Evolutionary conservation across 1,140 invertebrate species (phyloP), one percentile per base, ranked within the genome.

Genomic region (Saccostrea glomerata): DNA sequence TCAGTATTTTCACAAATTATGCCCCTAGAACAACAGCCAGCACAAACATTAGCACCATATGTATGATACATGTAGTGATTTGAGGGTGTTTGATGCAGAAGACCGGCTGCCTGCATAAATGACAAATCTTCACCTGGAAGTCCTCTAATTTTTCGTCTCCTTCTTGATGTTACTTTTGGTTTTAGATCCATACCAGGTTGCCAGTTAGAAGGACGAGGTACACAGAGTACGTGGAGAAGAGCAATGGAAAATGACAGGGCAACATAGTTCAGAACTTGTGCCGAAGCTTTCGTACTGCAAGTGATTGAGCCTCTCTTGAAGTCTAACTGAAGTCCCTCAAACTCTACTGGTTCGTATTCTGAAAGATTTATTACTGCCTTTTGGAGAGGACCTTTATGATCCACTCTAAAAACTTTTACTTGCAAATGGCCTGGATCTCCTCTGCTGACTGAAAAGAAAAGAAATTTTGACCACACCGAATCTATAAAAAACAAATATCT

Each of bases 171-270:
- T 7, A 82, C 11, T 13, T 77, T 23, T 11, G 70, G 86, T 77
- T 87, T 87, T 55, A 66, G 30, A n/a, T 40, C 11, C 40, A 70
- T 17, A 12, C 91, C 91, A 25, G 93, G 92, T 82, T 91, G 63
- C 92, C 92, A 93, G 56, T 83, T 86, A 11, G 82, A 85, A 12
- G 92, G 92, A 9, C 92, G 90, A 15, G 93, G 93, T 89, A 93
- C 92, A 86, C 93, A 93, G 5, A 94, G 90, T 20, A 94, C 93
- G 89, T 94, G 92, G 0, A 94, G 92, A 36, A 94, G 89, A 12
- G 94, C 92, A 7, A 94, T 88, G 55, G 86, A 89, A 63, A 94
- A 93, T n/a, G 92, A 89, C 25, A 94, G 55, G 54, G 91, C 93
- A 5, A 94, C 85, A 70, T 93, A 90, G 86, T 94, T 92, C 0